Percentiles rank a stretch among this genome's conserved stretches.
Evolutionary conservation across 2,888 invertebrate genomes (phyloP).

Genomic region (Tetropium fuscum): DNA sequence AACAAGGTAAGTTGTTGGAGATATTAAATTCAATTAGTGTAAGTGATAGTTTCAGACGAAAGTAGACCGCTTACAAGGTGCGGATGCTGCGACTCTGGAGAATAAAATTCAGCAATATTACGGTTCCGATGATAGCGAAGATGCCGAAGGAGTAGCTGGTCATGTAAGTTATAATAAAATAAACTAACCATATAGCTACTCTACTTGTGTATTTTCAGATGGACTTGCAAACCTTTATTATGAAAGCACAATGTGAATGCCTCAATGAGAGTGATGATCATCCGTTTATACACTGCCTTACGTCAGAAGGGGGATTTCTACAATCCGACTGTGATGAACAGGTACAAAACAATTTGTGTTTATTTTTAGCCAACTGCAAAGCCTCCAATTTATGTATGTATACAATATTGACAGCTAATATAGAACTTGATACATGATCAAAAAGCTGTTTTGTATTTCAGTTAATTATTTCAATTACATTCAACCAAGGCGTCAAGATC

Average conservation of each 20-base stretch:
- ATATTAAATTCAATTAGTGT: too few relatives aligned
- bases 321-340: constrained; percentile 97
- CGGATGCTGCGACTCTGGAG: constrained; percentile 85
- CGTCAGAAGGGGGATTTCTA: constrained; percentile 74
- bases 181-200: not conserved
- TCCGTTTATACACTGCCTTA: constrained; percentile 79
- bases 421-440: too few relatives aligned
- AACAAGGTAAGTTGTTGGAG: constrained; percentile 72
- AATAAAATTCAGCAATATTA: constrained; percentile 91
- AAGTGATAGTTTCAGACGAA: constrained; percentile 71
- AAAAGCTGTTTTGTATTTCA: constrained; percentile 67
- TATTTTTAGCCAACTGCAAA: too few relatives aligned
- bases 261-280: constrained; percentile 96
- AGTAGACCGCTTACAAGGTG: constrained; percentile 89
- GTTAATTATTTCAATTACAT: constrained; percentile 88
- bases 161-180: constrained; percentile 74
- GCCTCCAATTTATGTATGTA: too few relatives aligned
- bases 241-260: constrained; percentile 93
- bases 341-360: too few relatives aligned
- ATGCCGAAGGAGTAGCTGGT: constrained; percentile 79
- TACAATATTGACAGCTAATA: too few relatives aligned
- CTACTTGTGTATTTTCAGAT: constrained; percentile 72
- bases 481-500: constrained; percentile 92
- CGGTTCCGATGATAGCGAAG: constrained; percentile 74
- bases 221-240: constrained; percentile 88